phyloP scores from a whole-genome alignment of 2,888 invertebrate genomes.

The Saturnia japonica region DNA sequence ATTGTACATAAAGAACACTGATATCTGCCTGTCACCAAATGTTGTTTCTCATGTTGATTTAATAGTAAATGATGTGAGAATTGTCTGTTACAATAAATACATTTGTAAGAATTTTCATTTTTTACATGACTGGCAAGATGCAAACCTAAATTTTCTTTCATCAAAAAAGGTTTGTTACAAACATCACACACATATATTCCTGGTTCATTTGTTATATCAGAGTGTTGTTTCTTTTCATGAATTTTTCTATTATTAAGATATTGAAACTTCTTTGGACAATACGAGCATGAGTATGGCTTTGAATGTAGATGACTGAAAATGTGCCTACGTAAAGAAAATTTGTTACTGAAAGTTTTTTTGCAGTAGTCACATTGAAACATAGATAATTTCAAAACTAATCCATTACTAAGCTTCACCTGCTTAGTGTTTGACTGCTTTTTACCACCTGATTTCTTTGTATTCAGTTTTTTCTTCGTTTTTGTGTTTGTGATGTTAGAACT shows the following conservation, averaged over 20 bases:
- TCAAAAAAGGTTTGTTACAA: slow-evolving; percentile 88
- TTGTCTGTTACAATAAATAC: slow-evolving; percentile 82
- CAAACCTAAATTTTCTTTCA: slow-evolving; percentile 87
- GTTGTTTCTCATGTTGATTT: slow-evolving; percentile 87
- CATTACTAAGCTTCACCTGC: slow-evolving; percentile 45
- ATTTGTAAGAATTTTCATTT: slow-evolving; percentile 79
- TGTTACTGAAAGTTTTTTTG: slow-evolving; percentile 83
- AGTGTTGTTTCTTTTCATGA: slow-evolving; percentile 83
- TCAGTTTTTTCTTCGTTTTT: slow-evolving; percentile 27
- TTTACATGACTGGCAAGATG: slow-evolving; percentile 87
- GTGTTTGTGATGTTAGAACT: slow-evolving; percentile 25
- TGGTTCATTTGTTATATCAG: slow-evolving; percentile 41
- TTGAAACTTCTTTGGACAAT: slow-evolving; percentile 84
- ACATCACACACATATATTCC: slow-evolving; percentile 85
- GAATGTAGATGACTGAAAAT: slow-evolving; percentile 84
- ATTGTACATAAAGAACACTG: slow-evolving; percentile 87
- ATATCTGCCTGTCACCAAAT: slow-evolving; percentile 87
- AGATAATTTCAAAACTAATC: slow-evolving; percentile 42
- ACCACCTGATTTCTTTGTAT: slow-evolving; percentile 27
- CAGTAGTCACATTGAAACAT: slow-evolving; percentile 82
- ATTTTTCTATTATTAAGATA: slow-evolving; percentile 85
- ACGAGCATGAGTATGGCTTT: slow-evolving; percentile 83
- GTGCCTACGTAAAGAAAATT: slow-evolving; percentile 86
- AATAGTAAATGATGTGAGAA: slow-evolving; percentile 55
- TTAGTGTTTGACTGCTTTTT: slow-evolving; percentile 31